Base-by-base conservation (phyloP, 2,113 vertebrate species). In the Eulemur macaco region DNA sequence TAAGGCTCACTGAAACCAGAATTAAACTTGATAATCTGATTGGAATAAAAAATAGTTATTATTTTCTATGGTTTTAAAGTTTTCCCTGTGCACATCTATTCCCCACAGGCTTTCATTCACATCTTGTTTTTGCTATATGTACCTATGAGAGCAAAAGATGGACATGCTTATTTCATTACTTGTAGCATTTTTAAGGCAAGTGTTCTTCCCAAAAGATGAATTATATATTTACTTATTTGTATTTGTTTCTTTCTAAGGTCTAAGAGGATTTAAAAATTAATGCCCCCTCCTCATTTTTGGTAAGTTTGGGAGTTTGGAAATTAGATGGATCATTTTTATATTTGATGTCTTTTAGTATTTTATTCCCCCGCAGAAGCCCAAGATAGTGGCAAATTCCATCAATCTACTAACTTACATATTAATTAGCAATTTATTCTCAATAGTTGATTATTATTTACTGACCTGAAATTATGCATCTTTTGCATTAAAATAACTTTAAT, bases 191-290 rank as follows among this genome's bases (percentile, higher is more conserved):
- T 82, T 73, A 37, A 64, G n/a, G 23, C 42, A 78, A 52, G 13
- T 52, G 0, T 60, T 84, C 34, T 69, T 87, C 39, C 2, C 27
- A 80, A 73, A 58, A 83, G 3, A 1, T 37, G 21, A 94, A 31
- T 25, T 63, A 0, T 39, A 2, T 83, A 71, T 76, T 58, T 84
- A 89, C 68, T 77, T 94, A 69, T 29, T 63, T 54, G 9, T 58
- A 69, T 91, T 74, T 81, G 13, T 71, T 96, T 81, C 45, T 42
- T 85, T 96, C 96, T 87, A 94, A 97, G 96, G 92, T 94, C 78
- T 97, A 96, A 98, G 56, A 96, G 27, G 82, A 97, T 97, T 96
- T 94, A 60, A 68, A 56, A 63, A 11, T 91, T 84, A 77, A 81
- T 64, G 10, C 3, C n/a, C 25, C 27, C 18, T 84, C 15, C 34